phyloP scores from a whole-genome alignment of 2,888 invertebrate genomes.

The Acanthosepion esculentum region DNA sequence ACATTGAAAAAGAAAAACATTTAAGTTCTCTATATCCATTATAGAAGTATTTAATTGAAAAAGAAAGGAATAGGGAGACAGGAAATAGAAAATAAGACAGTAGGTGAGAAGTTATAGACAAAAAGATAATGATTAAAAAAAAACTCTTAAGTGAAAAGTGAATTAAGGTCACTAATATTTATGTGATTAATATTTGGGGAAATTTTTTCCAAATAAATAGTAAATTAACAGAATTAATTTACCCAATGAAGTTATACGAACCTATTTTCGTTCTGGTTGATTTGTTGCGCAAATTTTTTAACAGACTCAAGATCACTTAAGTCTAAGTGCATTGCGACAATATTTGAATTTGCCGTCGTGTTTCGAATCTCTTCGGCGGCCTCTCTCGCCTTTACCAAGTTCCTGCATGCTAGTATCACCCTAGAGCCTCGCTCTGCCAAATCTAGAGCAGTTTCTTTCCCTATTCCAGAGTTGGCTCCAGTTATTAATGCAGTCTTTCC shows the following conservation, averaged over 20 bases:
- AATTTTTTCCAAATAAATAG: not conserved
- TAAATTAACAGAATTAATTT: not conserved
- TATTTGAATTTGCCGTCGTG: slow-evolving; percentile 8
- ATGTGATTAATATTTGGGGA: not conserved
- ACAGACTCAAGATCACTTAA: slow-evolving; percentile 41
- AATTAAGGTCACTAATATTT: not conserved
- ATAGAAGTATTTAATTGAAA: not conserved
- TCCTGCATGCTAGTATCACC: slow-evolving; percentile 42
- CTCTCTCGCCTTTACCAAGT: slow-evolving; percentile 1
- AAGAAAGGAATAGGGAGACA: not conserved
- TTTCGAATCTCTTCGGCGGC: not conserved
- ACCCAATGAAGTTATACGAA: not conserved
- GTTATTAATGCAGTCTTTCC: slow-evolving; percentile 43
- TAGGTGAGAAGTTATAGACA: too few relatives aligned
- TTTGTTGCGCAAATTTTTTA: not conserved
- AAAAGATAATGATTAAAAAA: too few relatives aligned
- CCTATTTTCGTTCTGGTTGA: slow-evolving; percentile 37
- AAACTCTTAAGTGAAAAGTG: not conserved
- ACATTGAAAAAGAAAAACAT: too few relatives aligned
- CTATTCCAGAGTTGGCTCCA: slow-evolving; percentile 45
- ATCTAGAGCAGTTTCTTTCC: slow-evolving; percentile 43
- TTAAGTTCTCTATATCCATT: not conserved
- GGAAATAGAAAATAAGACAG: not conserved
- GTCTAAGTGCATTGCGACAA: slow-evolving; percentile 18
- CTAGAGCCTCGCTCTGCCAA: slow-evolving; percentile 34